A percentile compares a stretch with the other conserved stretches of the same genome.
These are phyloP conservation scores for Empis livida DNA, from an alignment of 2,888 invertebrate genomes.

Conservation along the genomic window DNA sequence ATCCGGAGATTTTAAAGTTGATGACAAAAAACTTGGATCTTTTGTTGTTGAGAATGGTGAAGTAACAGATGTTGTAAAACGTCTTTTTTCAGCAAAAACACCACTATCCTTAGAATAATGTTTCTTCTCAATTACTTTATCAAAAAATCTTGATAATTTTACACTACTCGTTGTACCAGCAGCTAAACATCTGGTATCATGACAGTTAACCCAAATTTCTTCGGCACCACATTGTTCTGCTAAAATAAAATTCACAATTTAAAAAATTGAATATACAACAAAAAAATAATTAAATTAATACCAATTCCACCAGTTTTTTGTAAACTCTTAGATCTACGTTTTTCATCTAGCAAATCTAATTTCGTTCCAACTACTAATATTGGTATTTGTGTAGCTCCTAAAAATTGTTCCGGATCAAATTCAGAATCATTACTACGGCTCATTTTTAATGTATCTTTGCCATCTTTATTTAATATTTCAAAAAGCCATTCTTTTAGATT, in stretches of 20 bases:
- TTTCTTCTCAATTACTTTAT: constrained; percentile 50
- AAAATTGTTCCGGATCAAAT: constrained; percentile 74
- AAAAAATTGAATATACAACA: not conserved
- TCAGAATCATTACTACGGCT: constrained; percentile 25
- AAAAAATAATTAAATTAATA: constrained; percentile 12
- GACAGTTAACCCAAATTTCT: constrained; percentile 75
- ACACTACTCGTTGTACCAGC: constrained; percentile 92
- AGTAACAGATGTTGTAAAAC: not conserved
- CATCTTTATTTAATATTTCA: constrained; percentile 72
- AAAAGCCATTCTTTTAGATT: constrained; percentile 88
- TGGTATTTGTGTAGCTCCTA: constrained; percentile 80
- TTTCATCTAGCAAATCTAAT: constrained; percentile 70
- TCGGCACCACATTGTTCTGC: constrained; percentile 89
- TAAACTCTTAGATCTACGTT: constrained; percentile 40
- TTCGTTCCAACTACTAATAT: constrained; percentile 92
- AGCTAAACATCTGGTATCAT: constrained; percentile 66
- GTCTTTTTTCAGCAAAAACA: not conserved
- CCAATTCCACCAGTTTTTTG: constrained; percentile 32
- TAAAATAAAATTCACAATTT: constrained; percentile 24
- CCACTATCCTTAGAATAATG: constrained; percentile 18
- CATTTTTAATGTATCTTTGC: constrained; percentile 31
- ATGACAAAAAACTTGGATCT: not conserved
- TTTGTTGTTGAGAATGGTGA: not conserved
- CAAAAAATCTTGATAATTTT: constrained; percentile 86
- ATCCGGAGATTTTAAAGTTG: not conserved